Conservation (phyloP, 2,888 invertebrate genomes). For the Teinopalpus imperialis region DNA sequence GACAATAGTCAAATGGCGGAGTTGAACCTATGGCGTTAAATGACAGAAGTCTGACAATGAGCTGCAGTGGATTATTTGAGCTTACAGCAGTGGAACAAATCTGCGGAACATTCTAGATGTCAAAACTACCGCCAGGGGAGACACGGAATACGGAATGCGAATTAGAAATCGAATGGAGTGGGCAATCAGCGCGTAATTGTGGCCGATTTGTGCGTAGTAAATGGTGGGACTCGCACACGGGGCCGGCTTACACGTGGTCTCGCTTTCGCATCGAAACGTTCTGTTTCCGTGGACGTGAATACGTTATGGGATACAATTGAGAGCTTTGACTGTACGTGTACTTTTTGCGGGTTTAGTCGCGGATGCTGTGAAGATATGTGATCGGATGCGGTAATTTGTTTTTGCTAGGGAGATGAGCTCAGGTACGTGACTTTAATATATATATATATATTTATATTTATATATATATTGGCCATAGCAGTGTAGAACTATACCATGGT, state of each 20-base stretch:
- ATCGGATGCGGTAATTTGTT: conserved; percentile 5
- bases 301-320: neutral
- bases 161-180: conserved; percentile 8
- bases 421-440: no score
- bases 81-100: neutral
- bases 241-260: conserved; percentile 39
- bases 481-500: no score
- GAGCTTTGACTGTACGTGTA: neutral
- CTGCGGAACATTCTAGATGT: conserved; percentile 1
- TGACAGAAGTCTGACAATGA: no score
- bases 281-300: conserved; percentile 40
- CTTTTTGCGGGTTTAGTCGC: neutral
- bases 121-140: conserved; percentile 12
- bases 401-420: no score
- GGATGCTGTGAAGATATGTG: neutral
- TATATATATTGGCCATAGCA: no score
- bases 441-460: no score
- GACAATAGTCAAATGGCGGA: no score
- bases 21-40: no score
- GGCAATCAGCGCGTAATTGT: conserved; percentile 14
- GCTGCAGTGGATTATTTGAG: no score
- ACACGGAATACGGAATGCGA: conserved; percentile 12
- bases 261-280: conserved; percentile 40
- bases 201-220: conserved; percentile 30
- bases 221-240: conserved; percentile 30